Conservation (phyloP, 2,113 vertebrate genomes). For the Spea multiplicata region DNA sequence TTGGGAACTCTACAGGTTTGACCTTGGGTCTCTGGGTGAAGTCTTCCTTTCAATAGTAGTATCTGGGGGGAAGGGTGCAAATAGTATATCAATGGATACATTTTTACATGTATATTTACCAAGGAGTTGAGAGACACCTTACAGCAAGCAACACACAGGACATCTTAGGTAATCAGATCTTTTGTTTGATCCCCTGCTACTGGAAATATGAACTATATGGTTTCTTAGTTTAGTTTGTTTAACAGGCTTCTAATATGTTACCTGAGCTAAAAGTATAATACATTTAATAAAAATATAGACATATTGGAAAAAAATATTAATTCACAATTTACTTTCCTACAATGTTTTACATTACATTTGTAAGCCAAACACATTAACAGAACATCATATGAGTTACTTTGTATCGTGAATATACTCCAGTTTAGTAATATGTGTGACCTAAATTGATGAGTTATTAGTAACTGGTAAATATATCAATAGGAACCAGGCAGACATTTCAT, state of each 20-base stretch:
- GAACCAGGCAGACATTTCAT: not conserved
- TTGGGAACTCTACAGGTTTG: too few relatives aligned
- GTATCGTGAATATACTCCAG: not conserved
- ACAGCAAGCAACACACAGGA: too few relatives aligned
- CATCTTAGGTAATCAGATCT: too few relatives aligned
- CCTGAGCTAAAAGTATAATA: constrained; percentile 31
- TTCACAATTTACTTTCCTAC: too few relatives aligned
- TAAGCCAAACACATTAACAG: too few relatives aligned
- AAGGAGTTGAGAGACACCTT: too few relatives aligned
- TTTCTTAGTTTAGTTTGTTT: constrained; percentile 14
- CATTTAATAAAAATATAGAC: constrained; percentile 21
- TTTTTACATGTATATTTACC: too few relatives aligned
- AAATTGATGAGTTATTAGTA: constrained; percentile 8
- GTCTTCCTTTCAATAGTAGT: too few relatives aligned
- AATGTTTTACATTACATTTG: too few relatives aligned
- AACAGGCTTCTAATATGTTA: constrained; percentile 20
- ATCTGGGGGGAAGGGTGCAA: too few relatives aligned
- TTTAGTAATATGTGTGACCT: constrained; percentile 7
- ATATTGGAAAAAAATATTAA: constrained; percentile 1
- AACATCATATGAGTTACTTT: not conserved
- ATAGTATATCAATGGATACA: too few relatives aligned
- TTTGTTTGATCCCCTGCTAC: not conserved
- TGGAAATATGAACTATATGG: constrained; percentile 1
- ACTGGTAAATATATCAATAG: constrained; percentile 32
- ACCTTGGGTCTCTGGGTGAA: too few relatives aligned